Evolutionary conservation across 2,888 invertebrate genomes (phyloP).

Genomic region (Dysmachus trigonus): DNA sequence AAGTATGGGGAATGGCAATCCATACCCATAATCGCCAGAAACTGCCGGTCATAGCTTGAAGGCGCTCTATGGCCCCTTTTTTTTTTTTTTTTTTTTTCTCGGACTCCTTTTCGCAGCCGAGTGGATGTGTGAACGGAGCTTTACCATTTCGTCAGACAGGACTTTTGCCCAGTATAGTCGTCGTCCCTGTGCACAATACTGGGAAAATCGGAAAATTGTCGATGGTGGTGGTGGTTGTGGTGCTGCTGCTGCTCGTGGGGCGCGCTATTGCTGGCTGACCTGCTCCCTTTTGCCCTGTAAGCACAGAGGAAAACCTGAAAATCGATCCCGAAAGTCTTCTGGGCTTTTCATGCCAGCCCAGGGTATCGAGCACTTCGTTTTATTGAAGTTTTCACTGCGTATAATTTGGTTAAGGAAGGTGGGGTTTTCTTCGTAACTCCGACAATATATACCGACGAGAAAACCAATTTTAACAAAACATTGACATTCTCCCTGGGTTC

Average conservation of each 20-base stretch:
- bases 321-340: slow-evolving; percentile 15
- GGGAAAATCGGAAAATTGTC: neutral
- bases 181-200: neutral
- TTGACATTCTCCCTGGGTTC: neutral
- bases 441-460: neutral
- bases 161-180: neutral
- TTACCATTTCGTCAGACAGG: neutral
- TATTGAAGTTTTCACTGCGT: slow-evolving; percentile 25
- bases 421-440: neutral
- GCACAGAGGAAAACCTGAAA: slow-evolving; percentile 5
- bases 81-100: neutral
- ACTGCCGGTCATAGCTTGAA: neutral
- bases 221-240: too few species aligned
- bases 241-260: neutral
- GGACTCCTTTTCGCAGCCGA: neutral
- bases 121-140: neutral
- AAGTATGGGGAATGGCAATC: neutral
- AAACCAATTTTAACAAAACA: neutral
- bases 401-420: neutral
- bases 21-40: neutral
- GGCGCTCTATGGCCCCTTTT: neutral
- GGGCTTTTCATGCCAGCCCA: neutral
- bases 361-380: neutral
- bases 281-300: neutral
- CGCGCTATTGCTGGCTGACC: neutral